Conservation (phyloP, 37 sponge, comb jelly and placozoan genomes). For the Axinella damicornis region DNA sequence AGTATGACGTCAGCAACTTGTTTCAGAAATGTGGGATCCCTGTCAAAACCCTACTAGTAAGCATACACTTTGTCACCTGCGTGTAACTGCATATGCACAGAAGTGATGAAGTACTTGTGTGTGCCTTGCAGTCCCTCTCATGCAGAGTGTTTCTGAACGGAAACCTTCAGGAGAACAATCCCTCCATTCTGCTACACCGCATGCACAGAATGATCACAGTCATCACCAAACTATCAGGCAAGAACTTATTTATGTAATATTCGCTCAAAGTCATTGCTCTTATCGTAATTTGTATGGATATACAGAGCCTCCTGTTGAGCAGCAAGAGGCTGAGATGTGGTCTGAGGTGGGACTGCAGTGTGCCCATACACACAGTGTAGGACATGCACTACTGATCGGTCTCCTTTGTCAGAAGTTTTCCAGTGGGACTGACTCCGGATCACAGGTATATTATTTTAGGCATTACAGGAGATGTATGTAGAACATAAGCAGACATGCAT, state of each 20-base stretch:
- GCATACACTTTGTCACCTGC: neutral
- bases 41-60: slow-evolving; percentile 19
- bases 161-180: neutral
- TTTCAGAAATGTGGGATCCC: slow-evolving; percentile 9
- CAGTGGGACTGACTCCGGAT: neutral
- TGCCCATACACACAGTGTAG: neutral
- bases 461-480: too few species aligned
- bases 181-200: slow-evolving; percentile 6
- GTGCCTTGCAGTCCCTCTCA: slow-evolving; percentile 2
- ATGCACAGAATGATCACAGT: neutral
- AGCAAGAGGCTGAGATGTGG: slow-evolving; percentile 1
- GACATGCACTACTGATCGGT: slow-evolving; percentile 40
- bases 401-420: slow-evolving; percentile 17
- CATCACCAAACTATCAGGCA: too few species aligned
- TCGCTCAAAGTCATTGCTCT: too few species aligned
- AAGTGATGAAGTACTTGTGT: too few species aligned
- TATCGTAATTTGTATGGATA: too few species aligned
- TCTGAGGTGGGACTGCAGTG: neutral
- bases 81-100: too few species aligned
- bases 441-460: too few species aligned
- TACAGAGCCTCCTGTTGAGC: too few species aligned
- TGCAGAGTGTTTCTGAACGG: slow-evolving; percentile 34
- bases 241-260: too few species aligned
- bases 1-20: neutral
- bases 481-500: too few species aligned